These are phyloP conservation scores for Aphelocoma californica DNA, from an alignment of 2,797 vertebrate species.

Conservation along the genomic window DNA sequence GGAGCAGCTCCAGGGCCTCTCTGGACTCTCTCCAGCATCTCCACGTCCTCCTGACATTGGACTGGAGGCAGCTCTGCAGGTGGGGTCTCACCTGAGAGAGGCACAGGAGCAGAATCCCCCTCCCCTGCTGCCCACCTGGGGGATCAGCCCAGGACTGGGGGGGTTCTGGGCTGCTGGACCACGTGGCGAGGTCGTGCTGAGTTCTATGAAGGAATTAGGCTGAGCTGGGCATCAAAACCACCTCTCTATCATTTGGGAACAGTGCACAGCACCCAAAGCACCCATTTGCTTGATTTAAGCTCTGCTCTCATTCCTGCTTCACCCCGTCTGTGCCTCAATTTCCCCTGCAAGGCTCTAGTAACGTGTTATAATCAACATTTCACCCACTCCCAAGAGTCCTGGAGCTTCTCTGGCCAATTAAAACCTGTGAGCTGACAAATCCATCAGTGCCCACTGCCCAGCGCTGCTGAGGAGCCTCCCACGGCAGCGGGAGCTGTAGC, in stretches of 20 bases:
- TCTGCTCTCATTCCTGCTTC: not conserved
- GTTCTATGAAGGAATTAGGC: fast-evolving
- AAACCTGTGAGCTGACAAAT: not conserved
- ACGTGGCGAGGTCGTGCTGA: fast-evolving
- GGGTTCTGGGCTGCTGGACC: not conserved
- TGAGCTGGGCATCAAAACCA: not conserved
- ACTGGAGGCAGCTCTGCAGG: not conserved
- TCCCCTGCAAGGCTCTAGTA: fast-evolving
- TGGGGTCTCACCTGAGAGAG: not conserved
- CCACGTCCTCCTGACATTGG: not conserved
- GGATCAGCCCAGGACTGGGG: not conserved
- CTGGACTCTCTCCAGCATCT: not conserved
- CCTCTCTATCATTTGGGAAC: not conserved
- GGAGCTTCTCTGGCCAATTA: not conserved
- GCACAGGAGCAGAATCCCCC: not conserved
- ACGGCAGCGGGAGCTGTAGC: slow-evolving; percentile 11
- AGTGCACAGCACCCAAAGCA: not conserved
- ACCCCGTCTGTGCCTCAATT: not conserved
- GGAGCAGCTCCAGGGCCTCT: not conserved
- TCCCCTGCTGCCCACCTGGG: not conserved
- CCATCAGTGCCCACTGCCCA: not conserved
- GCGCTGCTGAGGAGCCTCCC: slow-evolving; percentile 14
- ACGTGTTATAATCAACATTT: not conserved
- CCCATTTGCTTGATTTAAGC: too few species aligned
- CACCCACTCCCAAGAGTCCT: not conserved